These are phyloP conservation scores for Scyliorhinus canicula DNA, from an alignment of 2,797 vertebrate genomes.

Conservation along the genomic window DNA sequence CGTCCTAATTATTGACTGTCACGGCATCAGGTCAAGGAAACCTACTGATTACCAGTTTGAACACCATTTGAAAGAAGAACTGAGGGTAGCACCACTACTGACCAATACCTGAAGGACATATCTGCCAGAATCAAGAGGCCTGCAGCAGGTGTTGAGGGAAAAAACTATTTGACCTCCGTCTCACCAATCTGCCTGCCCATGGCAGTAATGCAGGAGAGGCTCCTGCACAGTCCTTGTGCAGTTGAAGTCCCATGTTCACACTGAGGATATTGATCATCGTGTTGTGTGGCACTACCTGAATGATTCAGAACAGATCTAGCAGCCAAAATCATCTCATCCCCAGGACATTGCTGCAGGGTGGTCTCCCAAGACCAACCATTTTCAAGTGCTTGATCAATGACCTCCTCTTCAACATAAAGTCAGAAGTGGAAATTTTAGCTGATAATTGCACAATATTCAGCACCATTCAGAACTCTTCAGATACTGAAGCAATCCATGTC, in stretches of 20 bases:
- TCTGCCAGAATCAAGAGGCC: background rate
- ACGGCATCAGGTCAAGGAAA: no score
- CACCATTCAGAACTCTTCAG: background rate
- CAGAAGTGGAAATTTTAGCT: background rate
- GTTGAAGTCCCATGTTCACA: background rate
- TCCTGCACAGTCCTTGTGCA: background rate
- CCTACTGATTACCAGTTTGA: background rate
- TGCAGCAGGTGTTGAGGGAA: background rate
- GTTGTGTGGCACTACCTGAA: background rate
- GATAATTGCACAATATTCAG: background rate
- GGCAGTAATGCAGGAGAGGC: background rate
- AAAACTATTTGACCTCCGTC: background rate
- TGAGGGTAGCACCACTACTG: background rate
- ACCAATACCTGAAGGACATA: background rate
- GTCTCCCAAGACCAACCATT: no score
- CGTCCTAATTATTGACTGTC: no score
- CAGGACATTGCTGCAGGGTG: no score
- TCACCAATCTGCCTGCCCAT: background rate
- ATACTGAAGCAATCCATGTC: no score
- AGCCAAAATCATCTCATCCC: no score
- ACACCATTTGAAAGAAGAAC: background rate
- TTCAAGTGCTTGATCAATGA: no score
- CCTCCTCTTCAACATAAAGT: no score
- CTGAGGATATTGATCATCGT: background rate
- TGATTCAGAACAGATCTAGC: background rate